Base-by-base conservation (phyloP, 2,888 invertebrate species). In the Protonemura montana region DNA sequence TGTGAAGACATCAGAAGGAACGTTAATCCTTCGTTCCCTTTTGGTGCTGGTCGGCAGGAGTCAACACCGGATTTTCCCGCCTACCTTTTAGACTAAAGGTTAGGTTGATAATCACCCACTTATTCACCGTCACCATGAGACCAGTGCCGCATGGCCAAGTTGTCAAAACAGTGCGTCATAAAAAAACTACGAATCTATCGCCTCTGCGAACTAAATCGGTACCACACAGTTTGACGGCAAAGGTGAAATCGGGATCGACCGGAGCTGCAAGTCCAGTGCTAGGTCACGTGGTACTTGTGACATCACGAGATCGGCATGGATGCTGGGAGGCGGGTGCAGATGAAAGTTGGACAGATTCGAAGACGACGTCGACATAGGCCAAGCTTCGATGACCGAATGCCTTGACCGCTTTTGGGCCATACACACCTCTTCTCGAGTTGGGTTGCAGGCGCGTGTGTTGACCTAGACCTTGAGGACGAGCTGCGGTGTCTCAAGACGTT, bases 401-500 rank as follows among this genome's bases (percentile, higher is more conserved):
- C 59, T 59, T 59, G 59, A 59, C 59, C 59, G 59, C 59, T 59
- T 59, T 59, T 59, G 59, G 59, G 59, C 16, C 59, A 7, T 13
- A 59, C 35, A 35, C 35, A 35, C 35, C 35, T 35, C 35, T 35
- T 59, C 21, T 59, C 35, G 59, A 21, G 2, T 2, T 59, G 59
- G 59, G 16, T 3, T 59, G 59, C 3, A 16, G 59, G 13, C 13
- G 59, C 59, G 59, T 2, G 13, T 59, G 59, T 3, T 59, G 59
- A 59, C 59, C 59, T 59, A 59, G 59, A 59, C 59, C 59, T 59
- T 21, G n/a, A n/a, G n/a, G n/a, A n/a, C n/a, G n/a, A n/a, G n/a
- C n/a, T n/a, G n/a, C n/a, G n/a, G n/a, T n/a, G n/a, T n/a, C n/a
- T n/a, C n/a, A n/a, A n/a, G n/a, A n/a, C n/a, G n/a, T n/a, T n/a